Base-by-base conservation (phyloP, 2,888 invertebrate genomes). In the Agrotis puta region DNA sequence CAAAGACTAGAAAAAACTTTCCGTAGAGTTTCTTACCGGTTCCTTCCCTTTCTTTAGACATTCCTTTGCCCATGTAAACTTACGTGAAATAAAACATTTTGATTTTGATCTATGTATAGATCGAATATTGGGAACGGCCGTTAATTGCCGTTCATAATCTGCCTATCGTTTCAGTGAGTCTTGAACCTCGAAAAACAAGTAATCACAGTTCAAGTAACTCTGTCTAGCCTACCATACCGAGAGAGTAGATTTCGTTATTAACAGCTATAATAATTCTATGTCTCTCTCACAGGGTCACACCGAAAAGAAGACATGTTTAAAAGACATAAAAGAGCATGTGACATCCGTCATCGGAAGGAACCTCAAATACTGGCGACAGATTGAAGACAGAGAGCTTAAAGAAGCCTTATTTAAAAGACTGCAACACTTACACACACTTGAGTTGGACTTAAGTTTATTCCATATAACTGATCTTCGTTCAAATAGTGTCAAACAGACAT, bases 321-420 rank as follows among this genome's bases (percentile, higher is more conserved):
- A 90, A 74, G 94, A 96, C 64, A 89, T 97, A 50, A 94, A 95
- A 70, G 93, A 95, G 57, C 96, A 97, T 85, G 95, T 96, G 16
- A 91, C 94, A 3, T 91, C 94, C 3, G 82, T 96, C 3, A 96
- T 97, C 64, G 95, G 95, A 45, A 92, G 92, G 73, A 96, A 96
- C 58, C 92, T 97, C 22, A 94, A 94, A 76, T 94, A 96, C 74
- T 97, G 97, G 97, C 93, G 97, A 2, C 90, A 92, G 48, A 90
- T 91, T 1, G 90, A 91, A 58, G 86, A 89, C 62, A 73, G 78
- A 16, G 86, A 90, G 48, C 90, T 95, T 3, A 93, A 88, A 75
- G 90, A 90, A 74, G 92, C 93, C 14, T 85, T 96, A 47, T 87
- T 93, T 62, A 91, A 85, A 86, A 92, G 96, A 88, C 89, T 96